Evolutionary conservation across 2,797 vertebrate genomes (phyloP).

Genomic region (Hydrolagus colliei): DNA sequence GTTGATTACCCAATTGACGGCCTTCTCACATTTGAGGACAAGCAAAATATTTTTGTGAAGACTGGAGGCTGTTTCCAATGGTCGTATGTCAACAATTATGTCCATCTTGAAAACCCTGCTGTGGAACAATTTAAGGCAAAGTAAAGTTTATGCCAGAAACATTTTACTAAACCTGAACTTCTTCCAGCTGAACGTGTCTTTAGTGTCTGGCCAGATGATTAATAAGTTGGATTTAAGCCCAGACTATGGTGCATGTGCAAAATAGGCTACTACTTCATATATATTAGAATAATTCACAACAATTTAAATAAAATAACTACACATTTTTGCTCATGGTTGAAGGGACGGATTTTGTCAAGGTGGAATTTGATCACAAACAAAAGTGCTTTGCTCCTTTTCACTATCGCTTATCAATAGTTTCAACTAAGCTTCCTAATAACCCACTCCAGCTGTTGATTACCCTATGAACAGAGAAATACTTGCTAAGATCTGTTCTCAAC

Average conservation of each 20-base stretch:
- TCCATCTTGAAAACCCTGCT: constrained; percentile 90
- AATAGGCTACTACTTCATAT: constrained; percentile 60
- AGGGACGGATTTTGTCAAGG: background rate
- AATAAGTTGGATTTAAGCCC: constrained; percentile 71
- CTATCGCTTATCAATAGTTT: no score
- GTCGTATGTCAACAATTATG: constrained; percentile 81
- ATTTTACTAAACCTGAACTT: constrained; percentile 53
- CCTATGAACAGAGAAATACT: no score
- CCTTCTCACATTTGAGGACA: constrained; percentile 81
- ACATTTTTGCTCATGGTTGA: constrained; percentile 15
- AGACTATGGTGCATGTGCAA: constrained; percentile 70
- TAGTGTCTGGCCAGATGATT: constrained; percentile 85
- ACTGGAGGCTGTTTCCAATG: constrained; percentile 56
- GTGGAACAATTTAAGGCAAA: constrained; percentile 42
- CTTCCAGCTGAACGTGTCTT: constrained; percentile 61
- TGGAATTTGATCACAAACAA: background rate
- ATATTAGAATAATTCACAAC: constrained; percentile 47
- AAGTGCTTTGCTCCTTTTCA: background rate
- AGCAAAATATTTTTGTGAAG: constrained; percentile 71
- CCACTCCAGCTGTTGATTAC: no score
- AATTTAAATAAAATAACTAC: constrained; percentile 23
- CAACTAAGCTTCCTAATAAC: no score
- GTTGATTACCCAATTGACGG: constrained; percentile 94
- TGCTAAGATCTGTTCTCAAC: no score
- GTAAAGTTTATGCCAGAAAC: constrained; percentile 52